Evolutionary conservation across 2,888 invertebrate genomes (phyloP), one percentile per base, ranked within the genome.

Genomic region (Volucella inanis): DNA sequence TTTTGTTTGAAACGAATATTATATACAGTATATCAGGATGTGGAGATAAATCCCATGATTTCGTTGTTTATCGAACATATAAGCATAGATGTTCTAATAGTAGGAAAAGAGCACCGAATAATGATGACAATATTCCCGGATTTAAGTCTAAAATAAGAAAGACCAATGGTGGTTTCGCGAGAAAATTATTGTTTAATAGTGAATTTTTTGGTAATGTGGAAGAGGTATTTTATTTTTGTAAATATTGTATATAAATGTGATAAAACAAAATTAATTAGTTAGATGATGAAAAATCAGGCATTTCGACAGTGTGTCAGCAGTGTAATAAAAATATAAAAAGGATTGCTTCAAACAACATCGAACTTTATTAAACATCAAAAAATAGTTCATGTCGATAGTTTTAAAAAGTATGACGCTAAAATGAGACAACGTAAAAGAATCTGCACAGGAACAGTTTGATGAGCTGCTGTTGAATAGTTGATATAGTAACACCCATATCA

Each of bases 231-330:
- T 54, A 54, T 54, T 54, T n/a, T 54, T 49, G 12, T 49, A 8
- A 54, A 18, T 54, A 54, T 10, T n/a, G n/a, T n/a, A n/a, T n/a
- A 11, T 54, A 11, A 18, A 18, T 54, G 12, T 54, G 15, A 54
- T 2, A 1, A 9, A 10, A 54, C 9, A 54, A 4, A 54, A 18
- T 54, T 18, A 9, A 54, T 18, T 54, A 54, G 18, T 54, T 22
- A 18, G 31, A 22, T 54, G 54, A 54, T 49, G 14, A 6, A 49
- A 54, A 54, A 54, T 15, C 22, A 2, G 54, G 31, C 31, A 54
- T 54, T 31, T 54, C 54, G 22, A 31, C 54, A 54, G 54, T 54
- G 4, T 54, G 54, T 18, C 54, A 54, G 12, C 12, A 54, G 54
- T 54, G 31, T 22, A 54, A 54, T 1, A 54, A 54, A 22, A 54